Percentiles rank a stretch among this genome's conserved stretches.
Evolutionary conservation across 2,797 vertebrate genomes (phyloP).

Genomic region (Poeciliopsis turneri): DNA sequence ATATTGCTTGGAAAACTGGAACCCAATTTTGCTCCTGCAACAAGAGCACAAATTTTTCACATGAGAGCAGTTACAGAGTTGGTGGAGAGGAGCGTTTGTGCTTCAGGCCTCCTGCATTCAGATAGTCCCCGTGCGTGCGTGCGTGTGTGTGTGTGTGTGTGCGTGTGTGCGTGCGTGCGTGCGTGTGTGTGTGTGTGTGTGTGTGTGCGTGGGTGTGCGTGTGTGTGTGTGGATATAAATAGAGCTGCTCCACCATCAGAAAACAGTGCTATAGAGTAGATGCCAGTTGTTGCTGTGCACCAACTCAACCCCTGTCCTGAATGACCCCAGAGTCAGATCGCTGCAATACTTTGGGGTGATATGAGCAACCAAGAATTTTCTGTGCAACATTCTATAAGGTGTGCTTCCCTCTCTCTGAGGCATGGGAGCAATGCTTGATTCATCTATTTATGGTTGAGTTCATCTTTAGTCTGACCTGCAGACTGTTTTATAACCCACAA

Average conservation of each 20-base stretch:
- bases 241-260: constrained; percentile 63
- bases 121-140: constrained; percentile 58
- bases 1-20: not conserved
- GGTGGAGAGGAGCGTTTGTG: constrained; percentile 56
- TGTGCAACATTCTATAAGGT: constrained; percentile 23
- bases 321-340: constrained; percentile 44
- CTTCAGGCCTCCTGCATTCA: constrained; percentile 66
- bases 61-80: constrained; percentile 48
- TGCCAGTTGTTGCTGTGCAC: constrained; percentile 35
- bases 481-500: constrained; percentile 2
- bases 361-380: constrained; percentile 29
- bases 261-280: constrained; percentile 52
- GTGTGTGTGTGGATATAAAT: constrained; percentile 70
- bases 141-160: constrained; percentile 20
- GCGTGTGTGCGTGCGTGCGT: constrained; percentile 37
- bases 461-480: constrained; percentile 11
- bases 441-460: constrained; percentile 1
- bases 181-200: constrained; percentile 43
- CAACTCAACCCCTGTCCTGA: constrained; percentile 40
- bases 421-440: constrained; percentile 8
- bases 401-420: constrained; percentile 5
- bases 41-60: constrained; percentile 26
- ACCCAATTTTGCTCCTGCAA: not conserved
- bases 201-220: constrained; percentile 52
- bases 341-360: not conserved